Evolutionary conservation across 2,797 vertebrate species (phyloP), one percentile per base, ranked within the genome.

Genomic region (Muscicapa comitata): DNA sequence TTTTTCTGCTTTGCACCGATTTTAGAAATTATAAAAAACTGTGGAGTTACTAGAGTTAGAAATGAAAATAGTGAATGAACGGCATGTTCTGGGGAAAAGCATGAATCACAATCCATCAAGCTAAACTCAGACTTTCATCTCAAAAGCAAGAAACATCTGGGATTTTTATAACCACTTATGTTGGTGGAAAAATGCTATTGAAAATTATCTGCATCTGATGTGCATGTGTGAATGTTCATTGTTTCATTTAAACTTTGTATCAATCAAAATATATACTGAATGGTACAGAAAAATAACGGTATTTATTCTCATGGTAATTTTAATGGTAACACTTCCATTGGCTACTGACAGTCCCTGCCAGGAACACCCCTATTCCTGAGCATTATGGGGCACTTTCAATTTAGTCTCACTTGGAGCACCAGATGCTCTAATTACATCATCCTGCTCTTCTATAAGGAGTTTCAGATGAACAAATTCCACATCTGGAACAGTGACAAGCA

Each of bases 351-450:
- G 47, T 23, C 57, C 42, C 73, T 63, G 65, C 51, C 54, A 86
- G 75, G 33, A 93, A 33, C 13, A 18, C 45, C 54, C 58, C 50
- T 71, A 5, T 18, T 75, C 68, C 57, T 72, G 40, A 80, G 24
- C 28, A 4, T 16, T 29, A 40, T 3, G 8, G 29, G 62, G 40
- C 57, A 48, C 29, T 75, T 63, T 42, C 42, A 81, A 82, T 95
- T 88, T 57, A 87, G 58, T 73, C 50, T 86, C 82, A 66, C 35
- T 75, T 47, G 77, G 31, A 77, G 55, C 73, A 84, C 54, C 92
- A 93, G 89, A 74, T 83, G 89, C 61, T 93, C 67, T 31, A 78
- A 70, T 74, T 68, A 62, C 61, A 89, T 67, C 38, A 80, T 74
- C 77, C 50, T 48, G 23, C 20, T 55, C 54, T 70, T 70, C 80